Conservation (phyloP, 2,888 invertebrate species). For the Caenorhabditis angaria region DNA sequence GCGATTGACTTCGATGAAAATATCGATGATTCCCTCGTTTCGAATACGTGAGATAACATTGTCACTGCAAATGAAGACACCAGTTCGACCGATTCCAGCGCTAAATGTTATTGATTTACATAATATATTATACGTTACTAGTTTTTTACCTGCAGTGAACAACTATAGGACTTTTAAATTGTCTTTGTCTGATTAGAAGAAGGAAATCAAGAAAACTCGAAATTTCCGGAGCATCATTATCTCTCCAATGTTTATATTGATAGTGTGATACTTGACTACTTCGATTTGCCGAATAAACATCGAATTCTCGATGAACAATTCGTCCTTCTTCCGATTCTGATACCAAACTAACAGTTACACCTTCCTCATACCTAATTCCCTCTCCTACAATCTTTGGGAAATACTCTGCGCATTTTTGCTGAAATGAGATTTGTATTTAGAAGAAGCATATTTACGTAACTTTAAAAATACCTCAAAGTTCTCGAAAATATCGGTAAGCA, state of each 20-base stretch:
- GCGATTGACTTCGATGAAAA: conserved; percentile 46
- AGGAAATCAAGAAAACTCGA: conserved; percentile 33
- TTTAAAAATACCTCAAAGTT: conserved; percentile 27
- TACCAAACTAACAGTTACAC: conserved; percentile 25
- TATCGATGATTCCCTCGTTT: conserved; percentile 48
- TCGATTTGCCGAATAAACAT: conserved; percentile 16
- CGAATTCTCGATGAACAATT: conserved; percentile 42
- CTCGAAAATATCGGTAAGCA: conserved; percentile 45
- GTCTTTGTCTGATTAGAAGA: conserved; percentile 19
- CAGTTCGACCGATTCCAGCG: conserved; percentile 68
- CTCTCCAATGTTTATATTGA: conserved; percentile 37
- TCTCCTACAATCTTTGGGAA: conserved; percentile 63
- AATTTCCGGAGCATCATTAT: conserved; percentile 28
- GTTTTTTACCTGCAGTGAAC: conserved; percentile 65
- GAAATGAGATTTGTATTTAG: conserved; percentile 27
- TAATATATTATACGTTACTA: not conserved
- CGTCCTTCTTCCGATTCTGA: conserved; percentile 28
- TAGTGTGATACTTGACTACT: conserved; percentile 30
- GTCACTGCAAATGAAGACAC: conserved; percentile 62
- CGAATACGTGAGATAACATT: conserved; percentile 38
- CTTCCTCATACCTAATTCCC: conserved; percentile 43
- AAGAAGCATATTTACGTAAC: not conserved
- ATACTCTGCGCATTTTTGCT: conserved; percentile 65
- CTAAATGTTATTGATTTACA: conserved; percentile 39
- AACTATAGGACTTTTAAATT: conserved; percentile 56